These are phyloP conservation scores for Dinomys branickii DNA, from an alignment of 2,113 vertebrate species.

Conservation along the genomic window DNA sequence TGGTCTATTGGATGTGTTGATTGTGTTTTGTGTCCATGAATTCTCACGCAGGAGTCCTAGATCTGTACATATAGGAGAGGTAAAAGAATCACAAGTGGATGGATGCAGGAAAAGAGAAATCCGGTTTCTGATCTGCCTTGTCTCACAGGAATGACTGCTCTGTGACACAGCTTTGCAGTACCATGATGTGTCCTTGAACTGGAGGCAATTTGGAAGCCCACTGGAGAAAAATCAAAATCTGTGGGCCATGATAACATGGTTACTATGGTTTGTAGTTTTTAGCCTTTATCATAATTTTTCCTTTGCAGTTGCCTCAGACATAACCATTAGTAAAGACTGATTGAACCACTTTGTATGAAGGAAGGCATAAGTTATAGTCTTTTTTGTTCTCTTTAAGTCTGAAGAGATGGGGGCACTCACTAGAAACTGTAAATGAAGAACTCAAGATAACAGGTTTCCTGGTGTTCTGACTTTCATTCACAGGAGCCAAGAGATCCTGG, in stretches of 20 bases:
- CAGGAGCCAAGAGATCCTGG: neutral
- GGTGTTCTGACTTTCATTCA: neutral
- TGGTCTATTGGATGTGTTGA: neutral
- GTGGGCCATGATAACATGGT: neutral
- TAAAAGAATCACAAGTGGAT: neutral
- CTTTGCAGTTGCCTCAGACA: neutral
- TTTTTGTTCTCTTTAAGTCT: neutral
- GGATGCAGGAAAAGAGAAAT: neutral
- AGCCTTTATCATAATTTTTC: neutral
- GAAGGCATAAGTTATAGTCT: neutral
- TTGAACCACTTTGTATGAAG: neutral
- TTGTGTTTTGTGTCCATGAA: neutral
- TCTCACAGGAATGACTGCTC: neutral
- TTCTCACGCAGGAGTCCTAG: neutral
- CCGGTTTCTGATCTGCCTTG: neutral
- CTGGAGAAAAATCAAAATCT: constrained; percentile 6
- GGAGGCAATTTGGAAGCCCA: neutral
- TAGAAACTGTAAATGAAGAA: neutral
- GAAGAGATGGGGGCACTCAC: neutral
- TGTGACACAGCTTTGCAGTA: neutral
- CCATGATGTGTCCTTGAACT: neutral
- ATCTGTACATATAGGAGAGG: neutral
- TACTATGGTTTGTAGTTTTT: neutral
- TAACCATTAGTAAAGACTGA: neutral
- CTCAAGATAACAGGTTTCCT: neutral